Evolutionary conservation across 2,888 invertebrate genomes (phyloP), one percentile per base, ranked within the genome.

Genomic region (Harpagoxenus sublaevis): DNA sequence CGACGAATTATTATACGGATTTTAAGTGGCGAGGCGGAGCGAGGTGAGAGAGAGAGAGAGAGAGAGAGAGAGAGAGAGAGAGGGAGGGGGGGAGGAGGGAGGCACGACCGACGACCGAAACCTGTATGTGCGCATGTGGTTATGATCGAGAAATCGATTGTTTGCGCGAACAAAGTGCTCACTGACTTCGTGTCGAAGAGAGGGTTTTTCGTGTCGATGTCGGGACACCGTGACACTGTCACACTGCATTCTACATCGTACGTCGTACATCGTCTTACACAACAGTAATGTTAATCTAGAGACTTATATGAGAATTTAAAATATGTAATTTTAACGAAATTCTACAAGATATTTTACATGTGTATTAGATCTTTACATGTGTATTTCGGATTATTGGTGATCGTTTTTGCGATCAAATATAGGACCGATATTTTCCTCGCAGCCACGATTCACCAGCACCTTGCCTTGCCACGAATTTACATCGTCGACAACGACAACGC

Each of bases 81-180:
- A 0, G 23, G 23, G 23, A 0, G 23, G 23, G 23, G 23, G 23
- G 23, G 23, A 23, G 23, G 23, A 23, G 23, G 23, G 23, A 53
- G 15, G 53, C 71, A 35, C 55, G 85, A 77, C 81, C 82, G 83
- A 82, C 83, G 88, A 86, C 87, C 87, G 89, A 86, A 89, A 92
- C 88, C 88, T 90, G 90, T 48, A 70, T 70, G 35, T 73, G 91
- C 88, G 87, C 87, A 89, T 89, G 77, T 70, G 91, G 92, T 93
- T 92, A 91, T 90, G 92, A 93, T 93, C 92, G 89, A 90, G 92
- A 92, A 91, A 94, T 92, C 91, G 92, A 94, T 93, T 93, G 93
- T 94, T 93, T 91, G 88, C 89, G 88, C 83, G 92, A 91, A 94
- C 94, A 94, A 94, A 93, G 93, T 92, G 94, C 85, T 94, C 93